phyloP scores from a whole-genome alignment of 2,113 vertebrate genomes.

The Trichechus manatus region DNA sequence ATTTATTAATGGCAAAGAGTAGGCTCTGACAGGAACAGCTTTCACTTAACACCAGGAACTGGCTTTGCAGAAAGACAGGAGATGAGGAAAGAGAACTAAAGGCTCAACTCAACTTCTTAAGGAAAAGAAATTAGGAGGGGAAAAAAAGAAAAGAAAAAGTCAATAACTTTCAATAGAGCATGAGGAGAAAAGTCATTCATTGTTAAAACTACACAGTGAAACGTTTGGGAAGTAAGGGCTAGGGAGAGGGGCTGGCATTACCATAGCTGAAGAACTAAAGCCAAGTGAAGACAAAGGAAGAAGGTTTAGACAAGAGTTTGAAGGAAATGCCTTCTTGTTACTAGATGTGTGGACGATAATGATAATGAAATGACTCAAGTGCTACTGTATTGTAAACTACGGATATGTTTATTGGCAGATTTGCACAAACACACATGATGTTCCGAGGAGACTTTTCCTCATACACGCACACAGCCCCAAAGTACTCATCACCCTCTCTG shows the following conservation, averaged over 20 bases:
- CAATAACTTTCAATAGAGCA: background rate
- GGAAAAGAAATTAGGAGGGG: background rate
- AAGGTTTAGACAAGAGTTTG: background rate
- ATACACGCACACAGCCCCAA: background rate
- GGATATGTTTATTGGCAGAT: background rate
- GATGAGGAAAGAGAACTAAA: background rate
- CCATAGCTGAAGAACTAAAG: background rate
- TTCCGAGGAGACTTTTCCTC: background rate
- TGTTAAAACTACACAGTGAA: background rate
- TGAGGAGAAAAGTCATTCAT: background rate
- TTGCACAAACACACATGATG: background rate
- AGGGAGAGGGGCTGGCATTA: background rate
- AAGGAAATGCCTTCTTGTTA: background rate
- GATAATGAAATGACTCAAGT: background rate
- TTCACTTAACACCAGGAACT: slow-evolving; percentile 46
- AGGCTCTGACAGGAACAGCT: slow-evolving; percentile 34
- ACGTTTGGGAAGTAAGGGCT: background rate
- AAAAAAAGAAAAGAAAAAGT: background rate
- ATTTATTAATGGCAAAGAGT: slow-evolving; percentile 64
- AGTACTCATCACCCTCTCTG: background rate
- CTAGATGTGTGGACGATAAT: no score
- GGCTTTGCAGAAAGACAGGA: slow-evolving; percentile 45
- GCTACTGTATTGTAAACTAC: background rate
- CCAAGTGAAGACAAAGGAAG: background rate
- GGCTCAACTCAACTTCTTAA: background rate